Evolutionary conservation across 2,888 invertebrate genomes (phyloP).

Genomic region (Rhaphigaster nebulosa): DNA sequence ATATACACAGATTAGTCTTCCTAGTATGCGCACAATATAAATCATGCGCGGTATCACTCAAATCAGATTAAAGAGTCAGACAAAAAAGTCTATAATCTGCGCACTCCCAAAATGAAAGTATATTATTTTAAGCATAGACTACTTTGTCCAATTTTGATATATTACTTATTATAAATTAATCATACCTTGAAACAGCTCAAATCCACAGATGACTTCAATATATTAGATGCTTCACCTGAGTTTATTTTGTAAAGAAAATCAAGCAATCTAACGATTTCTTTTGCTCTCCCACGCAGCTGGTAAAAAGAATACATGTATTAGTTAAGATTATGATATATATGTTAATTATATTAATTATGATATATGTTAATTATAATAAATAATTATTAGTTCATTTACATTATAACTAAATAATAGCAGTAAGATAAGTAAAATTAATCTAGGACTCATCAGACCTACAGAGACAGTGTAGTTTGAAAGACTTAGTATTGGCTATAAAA

Average conservation of each 20-base stretch:
- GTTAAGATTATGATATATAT: not conserved
- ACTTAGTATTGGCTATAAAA: not conserved
- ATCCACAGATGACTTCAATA: slow-evolving; percentile 67
- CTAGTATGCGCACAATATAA: too few relatives aligned
- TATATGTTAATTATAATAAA: too few relatives aligned
- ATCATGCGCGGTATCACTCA: too few relatives aligned
- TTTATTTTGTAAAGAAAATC: slow-evolving; percentile 72
- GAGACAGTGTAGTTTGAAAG: not conserved
- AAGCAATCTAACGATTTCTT: slow-evolving; percentile 71
- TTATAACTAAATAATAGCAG: not conserved
- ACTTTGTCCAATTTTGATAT: not conserved
- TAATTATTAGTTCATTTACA: not conserved
- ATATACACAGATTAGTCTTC: too few relatives aligned
- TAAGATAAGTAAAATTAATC: not conserved
- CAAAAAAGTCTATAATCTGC: too few relatives aligned
- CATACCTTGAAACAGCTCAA: slow-evolving; percentile 68
- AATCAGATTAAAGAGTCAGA: too few relatives aligned
- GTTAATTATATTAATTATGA: not conserved
- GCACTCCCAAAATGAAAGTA: too few relatives aligned
- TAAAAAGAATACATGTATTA: slow-evolving; percentile 52
- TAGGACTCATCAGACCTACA: not conserved
- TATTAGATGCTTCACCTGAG: slow-evolving; percentile 68
- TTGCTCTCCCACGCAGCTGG: slow-evolving; percentile 71
- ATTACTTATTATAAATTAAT: not conserved
- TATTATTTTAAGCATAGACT: too few relatives aligned